These are phyloP conservation scores for Parus major DNA, from an alignment of 2,113 vertebrate genomes.

Conservation along the genomic window DNA sequence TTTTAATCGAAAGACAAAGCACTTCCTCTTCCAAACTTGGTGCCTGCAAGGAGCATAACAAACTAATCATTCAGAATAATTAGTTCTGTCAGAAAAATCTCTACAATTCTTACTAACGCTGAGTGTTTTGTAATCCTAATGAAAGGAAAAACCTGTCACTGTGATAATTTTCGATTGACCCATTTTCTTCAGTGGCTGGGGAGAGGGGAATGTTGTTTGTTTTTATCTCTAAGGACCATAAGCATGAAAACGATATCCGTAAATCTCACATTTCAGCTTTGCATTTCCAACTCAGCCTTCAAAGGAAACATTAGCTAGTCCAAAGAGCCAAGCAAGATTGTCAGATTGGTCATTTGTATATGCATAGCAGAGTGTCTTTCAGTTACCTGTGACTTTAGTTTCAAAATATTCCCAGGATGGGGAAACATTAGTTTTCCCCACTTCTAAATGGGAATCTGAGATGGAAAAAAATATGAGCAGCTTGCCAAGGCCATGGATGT, in stretches of 20 bases:
- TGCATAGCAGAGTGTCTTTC: not conserved
- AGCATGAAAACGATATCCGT: not conserved
- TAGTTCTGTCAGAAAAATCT: slow-evolving; percentile 71
- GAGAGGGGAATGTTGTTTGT: not conserved
- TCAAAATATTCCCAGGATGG: slow-evolving; percentile 4
- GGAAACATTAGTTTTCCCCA: not conserved
- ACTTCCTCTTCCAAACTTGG: slow-evolving; percentile 68
- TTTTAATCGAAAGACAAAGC: slow-evolving; percentile 71
- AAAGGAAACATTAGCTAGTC: slow-evolving; percentile 36
- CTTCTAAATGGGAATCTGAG: not conserved
- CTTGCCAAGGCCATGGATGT: not conserved
- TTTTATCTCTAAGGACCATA: slow-evolving; percentile 18
- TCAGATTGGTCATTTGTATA: not conserved
- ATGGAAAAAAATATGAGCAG: not conserved
- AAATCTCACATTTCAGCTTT: slow-evolving; percentile 23
- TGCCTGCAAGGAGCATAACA: slow-evolving; percentile 55
- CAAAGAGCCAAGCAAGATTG: not conserved
- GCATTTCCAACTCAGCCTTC: slow-evolving; percentile 6
- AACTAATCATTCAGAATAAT: slow-evolving; percentile 71
- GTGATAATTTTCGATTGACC: slow-evolving; percentile 58
- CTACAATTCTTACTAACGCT: slow-evolving; percentile 37
- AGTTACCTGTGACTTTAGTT: slow-evolving; percentile 6
- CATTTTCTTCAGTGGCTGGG: slow-evolving; percentile 26
- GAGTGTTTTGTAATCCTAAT: slow-evolving; percentile 58
- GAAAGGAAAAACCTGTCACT: slow-evolving; percentile 60